Base-by-base conservation (phyloP, 1,140 invertebrate species). In the Saxidomus purpurata region DNA sequence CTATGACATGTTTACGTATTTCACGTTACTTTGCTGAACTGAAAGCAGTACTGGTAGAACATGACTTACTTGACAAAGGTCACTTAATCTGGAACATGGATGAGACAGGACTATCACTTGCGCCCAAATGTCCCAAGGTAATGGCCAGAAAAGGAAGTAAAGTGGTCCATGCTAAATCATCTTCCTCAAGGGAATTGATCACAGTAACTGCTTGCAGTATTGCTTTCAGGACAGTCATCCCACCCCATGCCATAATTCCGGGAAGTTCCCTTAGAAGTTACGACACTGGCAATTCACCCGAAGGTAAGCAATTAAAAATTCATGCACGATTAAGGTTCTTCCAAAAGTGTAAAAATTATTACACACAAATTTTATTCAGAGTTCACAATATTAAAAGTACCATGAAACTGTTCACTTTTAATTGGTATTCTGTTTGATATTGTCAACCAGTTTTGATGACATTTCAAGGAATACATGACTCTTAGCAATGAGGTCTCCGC, bases 61-160 rank as follows among this genome's bases (percentile, higher is more conserved):
- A 69, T 69, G 13, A 28, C 17, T 31, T 69, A 2, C 28, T 28
- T 13, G 11, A 69, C n/a, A 13, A 69, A 6, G 11, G 25, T 6
- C 9, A 2, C 28, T 31, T 9, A 3, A 83, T 89, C 22, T 89
- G 87, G 81, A 89, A 89, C 38, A 89, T 89, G 80, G 80, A 89
- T 31, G 80, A 89, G 34, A 89, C 69, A 0, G 55, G 71, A 2
- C 25, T 89, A 0, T 59, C 22, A 19, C 38, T 89, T 0, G 69
- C 49, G 13, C 87, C 82, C n/a, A 34, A 52, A 17, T 80, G 80
- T 1, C 31, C 61, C 0, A 84, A 63, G 63, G 80, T 89, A 1
- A 15, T 89, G 0, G 87, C 87, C 11, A 9, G 36, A 28, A 76
- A 63, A 25, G 87, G 87, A 9, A 17, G 43, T 15, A 77, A 67